These are phyloP conservation scores for Galaxea fascicularis DNA, from an alignment of 92 coral and sea anemone genomes.

Conservation along the genomic window DNA sequence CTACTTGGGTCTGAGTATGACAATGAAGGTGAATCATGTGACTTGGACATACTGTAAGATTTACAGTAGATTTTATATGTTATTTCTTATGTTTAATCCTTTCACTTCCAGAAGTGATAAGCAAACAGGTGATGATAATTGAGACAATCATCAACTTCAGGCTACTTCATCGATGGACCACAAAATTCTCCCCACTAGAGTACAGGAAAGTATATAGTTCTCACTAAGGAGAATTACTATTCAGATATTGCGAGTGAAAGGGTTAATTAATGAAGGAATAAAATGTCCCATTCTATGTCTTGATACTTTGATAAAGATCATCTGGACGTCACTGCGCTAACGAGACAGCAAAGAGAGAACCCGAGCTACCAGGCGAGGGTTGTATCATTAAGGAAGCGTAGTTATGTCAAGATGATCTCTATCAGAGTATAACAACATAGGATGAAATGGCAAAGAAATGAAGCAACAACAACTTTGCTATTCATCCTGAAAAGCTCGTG, in stretches of 20 bases:
- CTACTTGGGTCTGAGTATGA: constrained; percentile 9
- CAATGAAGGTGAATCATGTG: neutral
- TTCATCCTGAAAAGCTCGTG: neutral
- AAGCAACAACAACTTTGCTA: neutral
- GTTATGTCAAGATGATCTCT: constrained; percentile 1
- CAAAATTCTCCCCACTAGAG: constrained; percentile 4
- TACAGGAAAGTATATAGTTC: neutral
- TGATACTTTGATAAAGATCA: neutral
- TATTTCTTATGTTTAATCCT: constrained; percentile 3
- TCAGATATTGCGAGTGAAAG: constrained; percentile 6
- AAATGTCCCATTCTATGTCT: neutral
- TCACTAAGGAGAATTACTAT: constrained; percentile 10
- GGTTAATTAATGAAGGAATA: constrained; percentile 5
- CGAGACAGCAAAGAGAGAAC: constrained; percentile 1
- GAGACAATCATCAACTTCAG: constrained; percentile 16
- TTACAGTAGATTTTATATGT: neutral
- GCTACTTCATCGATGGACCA: neutral
- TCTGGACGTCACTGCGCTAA: neutral
- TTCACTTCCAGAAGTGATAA: constrained; percentile 20
- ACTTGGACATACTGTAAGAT: constrained; percentile 5
- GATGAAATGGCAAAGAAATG: neutral
- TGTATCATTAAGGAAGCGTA: neutral
- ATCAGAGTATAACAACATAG: neutral
- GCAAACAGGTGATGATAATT: constrained; percentile 22
- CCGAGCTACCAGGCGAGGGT: neutral